Evolutionary conservation across 2,113 vertebrate species (phyloP).

Genomic region (Cricetomys ansorgei): DNA sequence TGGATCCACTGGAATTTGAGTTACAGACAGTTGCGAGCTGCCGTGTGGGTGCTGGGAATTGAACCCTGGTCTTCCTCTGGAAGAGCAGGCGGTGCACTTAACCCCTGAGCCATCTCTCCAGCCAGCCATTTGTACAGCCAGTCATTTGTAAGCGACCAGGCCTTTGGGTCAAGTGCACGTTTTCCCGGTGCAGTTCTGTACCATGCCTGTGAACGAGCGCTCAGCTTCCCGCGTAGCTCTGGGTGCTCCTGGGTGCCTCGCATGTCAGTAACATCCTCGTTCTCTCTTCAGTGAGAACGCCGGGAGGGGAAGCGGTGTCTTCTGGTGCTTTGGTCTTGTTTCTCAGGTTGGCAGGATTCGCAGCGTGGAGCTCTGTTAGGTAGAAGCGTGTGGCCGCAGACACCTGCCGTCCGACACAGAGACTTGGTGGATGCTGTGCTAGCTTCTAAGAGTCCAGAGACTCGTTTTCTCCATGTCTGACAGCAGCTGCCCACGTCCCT

Average conservation of each 20-base stretch:
- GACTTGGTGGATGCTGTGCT: rapidly evolving
- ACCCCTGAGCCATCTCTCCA: too few relatives aligned
- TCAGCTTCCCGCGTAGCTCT: rapidly evolving
- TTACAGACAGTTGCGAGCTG: too few relatives aligned
- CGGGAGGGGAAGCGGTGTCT: background rate
- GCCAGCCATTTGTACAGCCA: too few relatives aligned
- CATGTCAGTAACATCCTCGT: too few relatives aligned
- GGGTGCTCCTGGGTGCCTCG: too few relatives aligned
- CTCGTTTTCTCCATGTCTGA: background rate
- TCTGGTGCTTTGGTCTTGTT: background rate
- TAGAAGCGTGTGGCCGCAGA: background rate
- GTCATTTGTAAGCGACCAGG: too few relatives aligned
- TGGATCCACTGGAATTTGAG: too few relatives aligned
- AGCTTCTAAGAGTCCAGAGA: background rate
- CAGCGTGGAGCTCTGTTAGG: background rate
- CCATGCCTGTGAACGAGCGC: rapidly evolving
- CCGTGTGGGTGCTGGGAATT: too few relatives aligned
- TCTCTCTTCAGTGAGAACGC: background rate
- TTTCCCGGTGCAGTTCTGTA: background rate
- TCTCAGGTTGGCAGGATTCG: background rate
- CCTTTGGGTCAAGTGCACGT: background rate
- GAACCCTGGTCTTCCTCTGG: too few relatives aligned
- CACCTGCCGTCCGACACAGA: rapidly evolving
- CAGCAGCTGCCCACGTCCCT: background rate
- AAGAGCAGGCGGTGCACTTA: too few relatives aligned